Base-by-base conservation (phyloP, 2,888 invertebrate species). In the Lochmaea crataegi region DNA sequence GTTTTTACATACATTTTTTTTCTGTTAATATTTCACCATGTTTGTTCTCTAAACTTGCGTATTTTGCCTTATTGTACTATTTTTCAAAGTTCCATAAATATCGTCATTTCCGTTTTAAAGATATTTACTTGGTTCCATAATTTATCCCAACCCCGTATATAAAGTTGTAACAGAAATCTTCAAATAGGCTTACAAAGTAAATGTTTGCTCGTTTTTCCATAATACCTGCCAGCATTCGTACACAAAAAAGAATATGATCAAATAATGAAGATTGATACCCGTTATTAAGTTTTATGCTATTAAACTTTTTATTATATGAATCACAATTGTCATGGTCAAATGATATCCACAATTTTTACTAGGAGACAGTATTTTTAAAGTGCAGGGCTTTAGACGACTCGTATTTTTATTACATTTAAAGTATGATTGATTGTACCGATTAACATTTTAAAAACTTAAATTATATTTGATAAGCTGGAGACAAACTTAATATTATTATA, bases 221-320 rank as follows among this genome's bases (percentile, higher is more conserved):
- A 22, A 16, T 56, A 56, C 56, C 22, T 56, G 18, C 1, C 22
- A 22, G 22, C 22, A 56, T 56, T 56, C 18, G n/a, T 22, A 56
- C 22, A 18, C 18, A 56, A 51, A 51, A 12, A 56, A 56, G 56
- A 56, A 56, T 56, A 16, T 56, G 7, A 56, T 56, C 56, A 22
- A 16, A 11, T 56, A 56, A 56, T 56, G 56, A 56, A 56, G 56
- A 56, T 56, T 56, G 22, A 56, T 56, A 22, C 10, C 18, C 9
- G 9, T 18, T 56, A 56, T 56, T 56, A 56, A 1, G 56, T 56
- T 18, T 18, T 22, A 18, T 56, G 3, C 22, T 56, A 16, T 51
- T 51, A 2, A 51, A 51, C 6, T 22, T 56, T 56, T 22, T 22
- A 56, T 56, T 56, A 22, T 11, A 22, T 56, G n/a, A 18, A 56